Evolutionary conservation across 2,888 invertebrate genomes (phyloP).

Genomic region (Pycnomerus fuliginosus): DNA sequence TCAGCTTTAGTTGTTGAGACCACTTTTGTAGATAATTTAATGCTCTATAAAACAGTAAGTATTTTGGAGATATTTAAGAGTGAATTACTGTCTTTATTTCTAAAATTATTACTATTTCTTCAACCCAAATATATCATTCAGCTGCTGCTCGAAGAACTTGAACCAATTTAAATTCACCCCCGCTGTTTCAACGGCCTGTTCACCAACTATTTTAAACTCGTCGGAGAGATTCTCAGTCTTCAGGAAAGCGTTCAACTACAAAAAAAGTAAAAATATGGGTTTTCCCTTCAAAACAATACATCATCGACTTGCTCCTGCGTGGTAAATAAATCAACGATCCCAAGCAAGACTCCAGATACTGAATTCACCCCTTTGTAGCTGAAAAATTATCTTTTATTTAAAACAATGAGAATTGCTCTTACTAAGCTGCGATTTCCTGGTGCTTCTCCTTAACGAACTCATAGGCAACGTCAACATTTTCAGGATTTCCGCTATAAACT

Average conservation of each 20-base stretch:
- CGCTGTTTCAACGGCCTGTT: conserved; percentile 12
- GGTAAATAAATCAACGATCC: conserved; percentile 28
- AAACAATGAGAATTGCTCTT: no score
- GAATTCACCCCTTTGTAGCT: conserved; percentile 29
- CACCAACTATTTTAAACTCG: conserved; percentile 10
- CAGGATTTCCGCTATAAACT: no score
- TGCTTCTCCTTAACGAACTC: no score
- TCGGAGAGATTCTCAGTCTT: conserved; percentile 5
- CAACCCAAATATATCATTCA: neutral
- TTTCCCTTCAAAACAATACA: conserved; percentile 12
- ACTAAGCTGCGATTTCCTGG: no score
- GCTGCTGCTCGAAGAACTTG: neutral
- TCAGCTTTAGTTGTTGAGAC: no score
- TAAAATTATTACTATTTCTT: no score
- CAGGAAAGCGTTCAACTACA: conserved; percentile 15
- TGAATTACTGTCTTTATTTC: no score
- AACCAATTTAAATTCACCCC: conserved; percentile 15
- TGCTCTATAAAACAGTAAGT: no score
- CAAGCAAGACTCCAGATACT: conserved; percentile 22
- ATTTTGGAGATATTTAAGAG: no score
- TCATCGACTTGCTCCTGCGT: conserved; percentile 16
- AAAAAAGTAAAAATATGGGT: neutral
- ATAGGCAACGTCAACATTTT: no score
- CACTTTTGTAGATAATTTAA: no score
- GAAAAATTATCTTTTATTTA: conserved; percentile 6